Evolutionary conservation across 2,797 vertebrate species (phyloP).

Genomic region (Crocodylus rhombifer): DNA sequence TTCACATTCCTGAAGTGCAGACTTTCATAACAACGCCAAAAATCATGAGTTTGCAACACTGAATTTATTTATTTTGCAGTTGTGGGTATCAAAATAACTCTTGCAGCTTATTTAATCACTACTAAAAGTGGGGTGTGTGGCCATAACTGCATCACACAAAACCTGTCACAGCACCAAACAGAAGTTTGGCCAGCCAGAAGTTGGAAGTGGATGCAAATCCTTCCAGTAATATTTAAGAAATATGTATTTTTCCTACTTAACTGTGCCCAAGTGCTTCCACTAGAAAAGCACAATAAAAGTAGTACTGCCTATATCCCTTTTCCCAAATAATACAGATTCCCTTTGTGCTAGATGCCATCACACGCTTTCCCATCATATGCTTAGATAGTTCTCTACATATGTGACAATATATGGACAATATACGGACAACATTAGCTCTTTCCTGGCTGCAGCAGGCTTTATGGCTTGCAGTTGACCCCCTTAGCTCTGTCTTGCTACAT

Average conservation of each 20-base stretch:
- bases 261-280: too few species aligned
- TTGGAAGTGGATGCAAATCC: slow-evolving; percentile 38
- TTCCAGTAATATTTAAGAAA: slow-evolving; percentile 38
- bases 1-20: too few species aligned
- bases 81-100: slow-evolving; percentile 42
- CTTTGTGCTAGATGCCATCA: not conserved
- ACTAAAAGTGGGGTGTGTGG: not conserved
- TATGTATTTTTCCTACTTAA: slow-evolving; percentile 37
- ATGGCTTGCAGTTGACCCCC: too few species aligned
- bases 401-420: too few species aligned
- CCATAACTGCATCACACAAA: not conserved
- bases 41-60: not conserved
- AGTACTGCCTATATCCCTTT: not conserved
- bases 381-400: not conserved
- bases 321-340: not conserved
- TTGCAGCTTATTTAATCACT: slow-evolving; percentile 5
- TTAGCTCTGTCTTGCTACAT: too few species aligned
- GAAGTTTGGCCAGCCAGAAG: slow-evolving; percentile 14
- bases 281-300: not conserved
- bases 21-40: too few species aligned
- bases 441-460: too few species aligned
- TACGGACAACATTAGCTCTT: too few species aligned
- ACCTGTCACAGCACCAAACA: not conserved
- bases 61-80: slow-evolving; percentile 35
- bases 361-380: not conserved